Conservation (phyloP, 2,888 invertebrate species). For the Phlogophora meticulosa region DNA sequence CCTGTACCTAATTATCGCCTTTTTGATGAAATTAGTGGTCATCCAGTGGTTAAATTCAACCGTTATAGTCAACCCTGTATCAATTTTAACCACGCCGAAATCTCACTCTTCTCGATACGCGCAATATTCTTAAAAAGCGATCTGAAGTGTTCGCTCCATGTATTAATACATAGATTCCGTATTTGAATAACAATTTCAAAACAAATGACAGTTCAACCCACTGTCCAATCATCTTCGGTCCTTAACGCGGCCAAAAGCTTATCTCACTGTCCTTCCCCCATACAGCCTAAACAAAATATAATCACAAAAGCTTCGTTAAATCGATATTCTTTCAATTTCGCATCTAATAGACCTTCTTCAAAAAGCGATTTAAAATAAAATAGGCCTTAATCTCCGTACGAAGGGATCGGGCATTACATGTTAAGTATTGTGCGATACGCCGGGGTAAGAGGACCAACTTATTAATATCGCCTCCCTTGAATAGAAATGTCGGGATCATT, state of each 20-base stretch:
- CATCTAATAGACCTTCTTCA: conserved; percentile 58
- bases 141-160: too few relatives aligned
- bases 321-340: conserved; percentile 63
- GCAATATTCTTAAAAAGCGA: too few relatives aligned
- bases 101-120: too few relatives aligned
- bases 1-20: too few relatives aligned
- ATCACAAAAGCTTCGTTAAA: conserved; percentile 26
- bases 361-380: conserved; percentile 67
- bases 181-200: too few relatives aligned
- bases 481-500: conserved; percentile 74
- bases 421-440: conserved; percentile 60
- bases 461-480: conserved; percentile 76
- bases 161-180: too few relatives aligned
- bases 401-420: conserved; percentile 62
- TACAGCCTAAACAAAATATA: conserved; percentile 39
- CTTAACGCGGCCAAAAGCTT: not conserved
- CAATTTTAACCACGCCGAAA: too few relatives aligned
- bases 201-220: not conserved
- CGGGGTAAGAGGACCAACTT: conserved; percentile 66
- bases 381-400: conserved; percentile 62
- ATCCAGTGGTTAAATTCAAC: too few relatives aligned
- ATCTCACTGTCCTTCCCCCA: not conserved
- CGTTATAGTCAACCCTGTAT: too few relatives aligned
- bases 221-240: too few relatives aligned
- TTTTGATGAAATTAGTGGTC: too few relatives aligned